Conservation (phyloP, 2,797 vertebrate genomes). For the Phataginus tricuspis region DNA sequence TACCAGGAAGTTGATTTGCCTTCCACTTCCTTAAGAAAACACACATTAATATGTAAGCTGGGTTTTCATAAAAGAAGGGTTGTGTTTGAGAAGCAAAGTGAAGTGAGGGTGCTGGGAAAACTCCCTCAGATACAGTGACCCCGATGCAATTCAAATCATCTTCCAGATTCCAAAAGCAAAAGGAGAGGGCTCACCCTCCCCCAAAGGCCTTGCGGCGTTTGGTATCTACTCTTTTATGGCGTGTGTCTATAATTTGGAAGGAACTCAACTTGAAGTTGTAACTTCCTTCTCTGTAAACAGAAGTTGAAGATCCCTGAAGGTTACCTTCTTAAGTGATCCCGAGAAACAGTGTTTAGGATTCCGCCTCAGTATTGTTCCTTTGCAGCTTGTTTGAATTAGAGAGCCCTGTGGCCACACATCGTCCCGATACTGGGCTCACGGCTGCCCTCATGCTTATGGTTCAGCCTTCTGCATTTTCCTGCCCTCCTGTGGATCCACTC, state of each 20-base stretch:
- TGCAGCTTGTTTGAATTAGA: constrained; percentile 83
- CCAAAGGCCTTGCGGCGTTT: neutral
- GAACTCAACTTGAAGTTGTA: constrained; percentile 45
- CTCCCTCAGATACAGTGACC: constrained; percentile 75
- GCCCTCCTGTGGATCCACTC: constrained; percentile 74
- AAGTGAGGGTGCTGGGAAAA: constrained; percentile 85
- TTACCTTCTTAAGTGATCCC: constrained; percentile 78
- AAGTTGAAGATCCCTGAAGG: constrained; percentile 72
- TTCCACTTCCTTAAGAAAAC: constrained; percentile 94
- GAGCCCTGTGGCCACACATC: constrained; percentile 72
- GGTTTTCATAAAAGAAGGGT: constrained; percentile 87
- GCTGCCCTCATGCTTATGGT: constrained; percentile 62
- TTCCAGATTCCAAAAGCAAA: constrained; percentile 69
- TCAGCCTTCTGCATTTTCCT: constrained; percentile 73
- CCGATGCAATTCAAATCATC: constrained; percentile 77
- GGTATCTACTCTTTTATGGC: neutral
- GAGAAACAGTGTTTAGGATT: constrained; percentile 74
- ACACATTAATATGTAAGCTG: constrained; percentile 90
- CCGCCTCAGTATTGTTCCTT: constrained; percentile 60
- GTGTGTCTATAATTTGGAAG: constrained; percentile 46
- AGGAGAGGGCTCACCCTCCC: constrained; percentile 46
- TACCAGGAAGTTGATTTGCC: constrained; percentile 93
- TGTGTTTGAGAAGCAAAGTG: constrained; percentile 83
- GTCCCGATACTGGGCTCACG: constrained; percentile 65
- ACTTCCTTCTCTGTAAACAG: constrained; percentile 68